These are phyloP conservation scores for Nicator chloris DNA, from an alignment of 2,113 vertebrate species.

Conservation along the genomic window DNA sequence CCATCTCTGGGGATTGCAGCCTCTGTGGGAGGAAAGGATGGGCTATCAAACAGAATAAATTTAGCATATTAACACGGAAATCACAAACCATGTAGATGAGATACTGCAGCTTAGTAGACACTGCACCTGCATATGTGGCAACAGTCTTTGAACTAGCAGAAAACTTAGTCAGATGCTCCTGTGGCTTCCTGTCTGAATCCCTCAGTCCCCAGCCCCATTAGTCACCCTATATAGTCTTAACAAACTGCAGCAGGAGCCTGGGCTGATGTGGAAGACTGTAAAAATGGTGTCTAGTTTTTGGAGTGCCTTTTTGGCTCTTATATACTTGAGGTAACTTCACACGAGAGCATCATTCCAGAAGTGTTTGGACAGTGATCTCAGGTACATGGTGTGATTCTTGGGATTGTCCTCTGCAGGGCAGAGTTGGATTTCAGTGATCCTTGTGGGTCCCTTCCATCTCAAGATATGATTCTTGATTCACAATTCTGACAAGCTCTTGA, in stretches of 20 bases:
- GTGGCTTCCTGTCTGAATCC: neutral
- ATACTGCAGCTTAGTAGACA: conserved; percentile 23
- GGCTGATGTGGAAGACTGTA: neutral
- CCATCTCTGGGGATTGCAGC: neutral
- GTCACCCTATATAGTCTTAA: neutral
- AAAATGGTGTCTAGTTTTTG: neutral
- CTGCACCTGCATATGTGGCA: conserved; percentile 1
- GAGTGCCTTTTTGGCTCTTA: neutral
- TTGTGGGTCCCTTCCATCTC: neutral
- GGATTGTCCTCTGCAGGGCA: neutral
- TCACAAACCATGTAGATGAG: conserved; percentile 7
- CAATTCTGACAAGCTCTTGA: neutral
- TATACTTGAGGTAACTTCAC: neutral
- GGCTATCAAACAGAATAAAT: neutral
- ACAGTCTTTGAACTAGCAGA: neutral
- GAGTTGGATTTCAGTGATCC: neutral
- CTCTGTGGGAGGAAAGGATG: neutral
- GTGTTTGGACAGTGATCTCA: neutral
- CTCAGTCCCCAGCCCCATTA: neutral
- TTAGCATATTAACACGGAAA: conserved; percentile 7
- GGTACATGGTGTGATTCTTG: neutral
- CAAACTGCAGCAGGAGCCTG: neutral
- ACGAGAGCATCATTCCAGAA: neutral
- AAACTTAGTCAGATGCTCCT: neutral
- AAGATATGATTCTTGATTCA: neutral